Base-by-base conservation (phyloP, 2,113 vertebrate species). In the Sinocyclocheilus anshuiensis region DNA sequence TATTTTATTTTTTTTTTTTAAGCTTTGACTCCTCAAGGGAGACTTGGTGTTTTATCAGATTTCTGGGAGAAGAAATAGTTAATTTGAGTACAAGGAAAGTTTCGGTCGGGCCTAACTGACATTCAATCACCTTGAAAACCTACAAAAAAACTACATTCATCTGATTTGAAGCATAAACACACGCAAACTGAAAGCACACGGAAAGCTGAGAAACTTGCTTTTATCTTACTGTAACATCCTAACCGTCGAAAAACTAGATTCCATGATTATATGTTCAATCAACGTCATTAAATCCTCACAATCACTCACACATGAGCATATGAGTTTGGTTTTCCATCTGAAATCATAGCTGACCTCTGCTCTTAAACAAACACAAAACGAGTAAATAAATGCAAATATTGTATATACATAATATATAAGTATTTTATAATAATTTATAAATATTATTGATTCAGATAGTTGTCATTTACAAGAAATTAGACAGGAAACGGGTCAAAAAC, bases 101-200 rank as follows among this genome's bases (percentile, higher is more conserved):
- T 53, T 83, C 12, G 50, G 74, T 74, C 72, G 78, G 50, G 80
- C 29, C 42, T 74, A 42, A 83, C 9, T 61, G 15, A 83, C 63
- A 78, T 78, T 85, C 78, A 53, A 55, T 81, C 71, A 69, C 48
- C 83, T 69, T 45, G 26, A 79, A 81, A 88, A 71, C 75, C 10
- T 22, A 53, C 50, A 53, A 53, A 59, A 20, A 39, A 53, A 0
- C 39, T 33, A 9, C 4, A 29, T 33, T 22, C 8, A 33, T 33
- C 65, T 33, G 65, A 69, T 69, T 29, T 33, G 26, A 16, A 29
- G 8, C 72, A 26, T 48, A 48, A 7, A 61, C 7, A 59, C 63
- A 74, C 50, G 83, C 45, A 53, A 81, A 87, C 22, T 74, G 77
- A 63, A 55, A 79, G 29, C 75, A 18, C 76, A 88, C 50, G 18